Evolutionary conservation across 2,888 invertebrate species (phyloP).

Genomic region (Melanargia galathea): DNA sequence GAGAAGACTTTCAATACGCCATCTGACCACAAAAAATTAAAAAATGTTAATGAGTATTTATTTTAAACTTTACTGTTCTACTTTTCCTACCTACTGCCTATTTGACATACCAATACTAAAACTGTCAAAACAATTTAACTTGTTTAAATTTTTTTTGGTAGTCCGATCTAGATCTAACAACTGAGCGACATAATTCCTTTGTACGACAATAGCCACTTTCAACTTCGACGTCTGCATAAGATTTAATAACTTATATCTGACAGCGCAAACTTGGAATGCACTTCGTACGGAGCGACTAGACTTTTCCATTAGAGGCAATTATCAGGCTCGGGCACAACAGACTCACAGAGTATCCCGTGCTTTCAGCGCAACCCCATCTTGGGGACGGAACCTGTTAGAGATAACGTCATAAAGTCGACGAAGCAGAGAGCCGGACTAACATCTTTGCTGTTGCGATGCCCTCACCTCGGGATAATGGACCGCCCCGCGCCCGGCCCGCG

Average conservation of each 20-base stretch:
- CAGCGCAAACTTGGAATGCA: slow-evolving; percentile 79
- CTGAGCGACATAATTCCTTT: neutral
- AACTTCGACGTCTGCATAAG: slow-evolving; percentile 63
- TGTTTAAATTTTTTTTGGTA: too few relatives aligned
- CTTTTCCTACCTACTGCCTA: too few relatives aligned
- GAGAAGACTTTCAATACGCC: too few relatives aligned
- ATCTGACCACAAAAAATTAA: too few relatives aligned
- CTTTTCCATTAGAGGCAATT: slow-evolving; percentile 82
- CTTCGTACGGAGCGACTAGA: slow-evolving; percentile 77
- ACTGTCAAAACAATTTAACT: too few relatives aligned
- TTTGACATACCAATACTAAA: too few relatives aligned
- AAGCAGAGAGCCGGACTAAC: slow-evolving; percentile 77
- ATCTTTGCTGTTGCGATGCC: slow-evolving; percentile 75
- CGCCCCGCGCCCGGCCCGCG: slow-evolving; percentile 55
- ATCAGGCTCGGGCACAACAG: slow-evolving; percentile 79
- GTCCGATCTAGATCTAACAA: too few relatives aligned
- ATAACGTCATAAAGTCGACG: slow-evolving; percentile 81
- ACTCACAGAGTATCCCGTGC: slow-evolving; percentile 58
- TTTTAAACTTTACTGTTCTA: too few relatives aligned
- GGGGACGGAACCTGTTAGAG: slow-evolving; percentile 77
- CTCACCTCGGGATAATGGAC: slow-evolving; percentile 76
- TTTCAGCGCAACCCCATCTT: slow-evolving; percentile 60
- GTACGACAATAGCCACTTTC: slow-evolving; percentile 36
- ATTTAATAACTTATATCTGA: slow-evolving; percentile 75
- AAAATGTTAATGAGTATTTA: too few relatives aligned